Evolutionary conservation across 1,140 invertebrate species (phyloP), one percentile per base, ranked within the genome.

Genomic region (Leptestheria dahalacensis): DNA sequence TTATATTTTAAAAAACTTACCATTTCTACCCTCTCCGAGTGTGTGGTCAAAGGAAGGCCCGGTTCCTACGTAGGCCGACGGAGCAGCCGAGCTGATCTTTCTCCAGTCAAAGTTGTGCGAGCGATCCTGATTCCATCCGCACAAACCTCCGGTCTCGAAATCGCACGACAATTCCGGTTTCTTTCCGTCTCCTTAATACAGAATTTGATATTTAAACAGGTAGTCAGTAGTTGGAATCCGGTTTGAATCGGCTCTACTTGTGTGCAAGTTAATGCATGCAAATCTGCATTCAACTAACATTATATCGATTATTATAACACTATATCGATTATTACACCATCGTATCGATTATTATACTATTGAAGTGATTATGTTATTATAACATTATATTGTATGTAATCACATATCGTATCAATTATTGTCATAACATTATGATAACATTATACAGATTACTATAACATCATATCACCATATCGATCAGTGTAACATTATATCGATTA

Each of bases 1-100:
- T 24, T 21, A 25, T 25, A 24, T 28, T n/a, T 58, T 15, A n/a
- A n/a, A 61, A 10, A 41, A 51, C 54, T 26, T 48, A 83, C 83
- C 83, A 46, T 74, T 71, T 53, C 73, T 69, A 21, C 75, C 75
- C n/a, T 66, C 65, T 9, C 83, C 83, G 3, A 78, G 71, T 1
- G 85, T 88, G 65, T 90, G 86, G 67, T 90, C 86, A 65, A 75
- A 77, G 9, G 77, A 77, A 0, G 86, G 85, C 24, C 86, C 86
- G 0, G 86, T 88, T 3, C 76, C 75, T 3, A 81, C 72, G 29
- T 81, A 76, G 0, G 76, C 75, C 41, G 82, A 84, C 0, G 83
- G 79, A 1, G 84, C 84, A 29, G 75, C 74, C 48, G 75, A 78
- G 61, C 79, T 82, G 15, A 79, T 72, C 60, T 83, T 69, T 18